Evolutionary conservation across 2,113 vertebrate species (phyloP).

Genomic region (Anseranas semipalmata): DNA sequence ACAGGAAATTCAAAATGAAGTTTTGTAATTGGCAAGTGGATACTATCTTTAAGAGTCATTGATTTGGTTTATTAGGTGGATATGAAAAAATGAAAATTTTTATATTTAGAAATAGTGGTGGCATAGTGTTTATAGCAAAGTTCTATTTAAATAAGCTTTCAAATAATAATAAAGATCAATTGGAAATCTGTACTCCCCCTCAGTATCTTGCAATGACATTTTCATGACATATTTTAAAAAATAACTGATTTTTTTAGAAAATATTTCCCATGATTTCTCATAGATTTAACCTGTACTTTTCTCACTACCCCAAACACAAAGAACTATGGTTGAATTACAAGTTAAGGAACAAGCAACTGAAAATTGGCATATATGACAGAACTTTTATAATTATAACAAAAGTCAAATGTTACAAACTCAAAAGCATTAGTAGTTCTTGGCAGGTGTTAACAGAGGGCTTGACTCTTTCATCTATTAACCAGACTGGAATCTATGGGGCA

Average conservation of each 20-base stretch:
- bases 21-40: neutral
- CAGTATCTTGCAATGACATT: neutral
- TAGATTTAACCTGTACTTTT: neutral
- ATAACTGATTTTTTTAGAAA: neutral
- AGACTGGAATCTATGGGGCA: fast-evolving
- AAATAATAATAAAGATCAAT: neutral
- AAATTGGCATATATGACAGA: neutral
- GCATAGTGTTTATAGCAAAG: neutral
- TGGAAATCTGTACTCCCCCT: neutral
- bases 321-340: neutral
- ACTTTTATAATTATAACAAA: neutral
- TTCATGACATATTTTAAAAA: fast-evolving
- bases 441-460: neutral
- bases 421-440: neutral
- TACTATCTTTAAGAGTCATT: neutral
- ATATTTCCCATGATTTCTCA: neutral
- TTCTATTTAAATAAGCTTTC: neutral
- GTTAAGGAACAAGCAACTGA: neutral
- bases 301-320: neutral
- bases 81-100: neutral
- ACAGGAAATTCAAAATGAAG: neutral
- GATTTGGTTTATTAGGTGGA: neutral
- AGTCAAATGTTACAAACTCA: neutral
- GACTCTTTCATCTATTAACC: neutral
- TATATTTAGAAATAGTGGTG: neutral